phyloP scores from a whole-genome alignment of 2,797 vertebrate species.

The Dromococcyx pavoninus region DNA sequence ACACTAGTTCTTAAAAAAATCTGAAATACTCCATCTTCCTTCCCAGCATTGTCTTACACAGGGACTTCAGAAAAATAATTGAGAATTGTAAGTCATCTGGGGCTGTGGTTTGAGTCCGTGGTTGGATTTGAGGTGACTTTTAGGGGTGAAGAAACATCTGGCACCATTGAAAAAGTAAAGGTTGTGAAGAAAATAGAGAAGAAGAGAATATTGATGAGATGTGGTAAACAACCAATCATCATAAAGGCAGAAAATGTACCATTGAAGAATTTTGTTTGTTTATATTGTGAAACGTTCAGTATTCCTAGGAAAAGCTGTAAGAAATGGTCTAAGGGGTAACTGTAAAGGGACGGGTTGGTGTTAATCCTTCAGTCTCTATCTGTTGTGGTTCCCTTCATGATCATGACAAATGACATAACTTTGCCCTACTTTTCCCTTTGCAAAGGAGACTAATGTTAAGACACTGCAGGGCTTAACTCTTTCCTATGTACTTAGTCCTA shows the following conservation, averaged over 20 bases:
- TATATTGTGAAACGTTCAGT: background rate
- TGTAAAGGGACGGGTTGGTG: background rate
- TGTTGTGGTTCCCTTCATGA: background rate
- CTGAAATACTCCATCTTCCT: background rate
- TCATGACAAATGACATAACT: background rate
- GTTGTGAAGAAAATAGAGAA: background rate
- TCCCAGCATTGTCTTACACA: background rate
- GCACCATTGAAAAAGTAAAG: background rate
- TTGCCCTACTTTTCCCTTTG: background rate
- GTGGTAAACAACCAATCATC: background rate
- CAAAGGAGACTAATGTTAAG: background rate
- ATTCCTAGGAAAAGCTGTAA: background rate
- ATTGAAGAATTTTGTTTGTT: background rate
- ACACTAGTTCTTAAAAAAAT: conserved; percentile 34
- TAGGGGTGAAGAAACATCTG: background rate
- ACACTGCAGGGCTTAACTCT: background rate
- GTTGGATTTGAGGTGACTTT: background rate
- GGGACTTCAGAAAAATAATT: conserved; percentile 9
- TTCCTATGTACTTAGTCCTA: background rate
- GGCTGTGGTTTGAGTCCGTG: background rate
- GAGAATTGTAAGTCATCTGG: conserved; percentile 1
- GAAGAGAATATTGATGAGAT: background rate
- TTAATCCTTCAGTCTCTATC: background rate
- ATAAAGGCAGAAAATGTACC: background rate
- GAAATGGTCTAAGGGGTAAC: background rate